Conservation (phyloP, 2,888 invertebrate species). For the Phalera bucephala region DNA sequence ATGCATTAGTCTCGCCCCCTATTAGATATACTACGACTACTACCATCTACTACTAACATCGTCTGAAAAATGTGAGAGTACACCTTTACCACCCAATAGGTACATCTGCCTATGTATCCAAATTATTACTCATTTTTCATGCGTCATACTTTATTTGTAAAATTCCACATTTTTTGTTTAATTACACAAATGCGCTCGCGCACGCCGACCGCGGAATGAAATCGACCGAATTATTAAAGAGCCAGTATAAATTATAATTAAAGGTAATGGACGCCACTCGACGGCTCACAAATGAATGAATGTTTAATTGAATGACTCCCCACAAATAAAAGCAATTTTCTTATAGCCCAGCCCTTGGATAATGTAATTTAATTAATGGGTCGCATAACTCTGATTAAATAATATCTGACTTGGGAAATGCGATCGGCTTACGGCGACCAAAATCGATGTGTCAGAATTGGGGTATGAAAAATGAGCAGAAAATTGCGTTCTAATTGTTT, state of each 20-base stretch:
- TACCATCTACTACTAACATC: no score
- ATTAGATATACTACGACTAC: no score
- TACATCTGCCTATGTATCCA: no score
- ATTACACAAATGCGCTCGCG: constrained; percentile 19
- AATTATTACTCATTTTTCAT: no score
- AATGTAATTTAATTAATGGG: constrained; percentile 71
- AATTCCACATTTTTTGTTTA: constrained; percentile 5
- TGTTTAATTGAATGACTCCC: constrained; percentile 70
- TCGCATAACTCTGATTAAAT: constrained; percentile 68
- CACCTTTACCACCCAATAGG: no score
- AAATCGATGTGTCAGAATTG: constrained; percentile 1
- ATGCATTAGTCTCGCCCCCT: no score
- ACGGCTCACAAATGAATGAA: constrained; percentile 68
- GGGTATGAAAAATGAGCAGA: no score
- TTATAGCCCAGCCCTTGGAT: constrained; percentile 56
- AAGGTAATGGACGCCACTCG: constrained; percentile 68
- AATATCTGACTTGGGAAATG: constrained; percentile 43
- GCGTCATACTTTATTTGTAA: constrained; percentile 8
- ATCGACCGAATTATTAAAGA: constrained; percentile 41
- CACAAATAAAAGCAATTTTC: constrained; percentile 76
- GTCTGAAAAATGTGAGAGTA: no score
- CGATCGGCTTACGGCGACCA: constrained; percentile 21
- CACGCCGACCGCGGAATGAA: constrained; percentile 20
- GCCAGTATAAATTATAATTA: constrained; percentile 67
- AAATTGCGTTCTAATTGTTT: no score